A percentile compares a stretch with the other conserved stretches of the same genome.
phyloP scores from a whole-genome alignment of 2,888 invertebrate genomes.

The Idaea dimidiata region DNA sequence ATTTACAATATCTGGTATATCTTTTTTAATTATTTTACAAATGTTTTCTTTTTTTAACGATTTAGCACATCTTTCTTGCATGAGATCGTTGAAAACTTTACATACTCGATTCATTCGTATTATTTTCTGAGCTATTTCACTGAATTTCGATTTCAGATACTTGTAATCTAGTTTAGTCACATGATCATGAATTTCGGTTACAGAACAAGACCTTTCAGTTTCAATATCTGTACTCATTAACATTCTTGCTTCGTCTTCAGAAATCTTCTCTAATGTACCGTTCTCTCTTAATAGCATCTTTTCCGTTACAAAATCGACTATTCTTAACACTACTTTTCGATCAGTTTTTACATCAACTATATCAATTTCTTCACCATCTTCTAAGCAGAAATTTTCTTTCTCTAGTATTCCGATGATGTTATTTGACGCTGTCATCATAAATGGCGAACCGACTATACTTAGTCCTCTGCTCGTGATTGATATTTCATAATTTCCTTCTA shows the following conservation, averaged over 20 bases:
- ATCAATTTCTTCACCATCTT: conserved; percentile 74
- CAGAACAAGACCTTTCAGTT: conserved; percentile 29
- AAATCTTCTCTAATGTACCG: conserved; percentile 71
- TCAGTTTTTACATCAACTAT: conserved; percentile 68
- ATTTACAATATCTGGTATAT: conserved; percentile 72
- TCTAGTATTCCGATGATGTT: conserved; percentile 59
- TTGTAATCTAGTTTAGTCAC: conserved; percentile 8
- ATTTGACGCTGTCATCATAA: conserved; percentile 66
- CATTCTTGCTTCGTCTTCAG: conserved; percentile 64
- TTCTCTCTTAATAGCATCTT: conserved; percentile 79
- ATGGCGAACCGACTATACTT: conserved; percentile 82
- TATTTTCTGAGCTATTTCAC: conserved; percentile 50
- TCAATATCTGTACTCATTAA: conserved; percentile 55
- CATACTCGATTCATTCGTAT: conserved; percentile 58
- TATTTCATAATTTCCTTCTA: conserved; percentile 80
- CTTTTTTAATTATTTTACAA: conserved; percentile 42
- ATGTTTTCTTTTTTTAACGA: conserved; percentile 27
- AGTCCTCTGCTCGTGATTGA: conserved; percentile 79
- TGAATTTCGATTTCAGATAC: conserved; percentile 41
- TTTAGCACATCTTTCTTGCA: conserved; percentile 34
- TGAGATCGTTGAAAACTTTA: conserved; percentile 48
- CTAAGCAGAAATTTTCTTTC: conserved; percentile 62
- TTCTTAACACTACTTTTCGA: conserved; percentile 72
- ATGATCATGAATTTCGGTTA: conserved; percentile 28
- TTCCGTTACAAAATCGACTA: conserved; percentile 79